Evolutionary conservation across 2,797 vertebrate species (phyloP), one percentile per base, ranked within the genome.

Genomic region (Glossophaga mutica): DNA sequence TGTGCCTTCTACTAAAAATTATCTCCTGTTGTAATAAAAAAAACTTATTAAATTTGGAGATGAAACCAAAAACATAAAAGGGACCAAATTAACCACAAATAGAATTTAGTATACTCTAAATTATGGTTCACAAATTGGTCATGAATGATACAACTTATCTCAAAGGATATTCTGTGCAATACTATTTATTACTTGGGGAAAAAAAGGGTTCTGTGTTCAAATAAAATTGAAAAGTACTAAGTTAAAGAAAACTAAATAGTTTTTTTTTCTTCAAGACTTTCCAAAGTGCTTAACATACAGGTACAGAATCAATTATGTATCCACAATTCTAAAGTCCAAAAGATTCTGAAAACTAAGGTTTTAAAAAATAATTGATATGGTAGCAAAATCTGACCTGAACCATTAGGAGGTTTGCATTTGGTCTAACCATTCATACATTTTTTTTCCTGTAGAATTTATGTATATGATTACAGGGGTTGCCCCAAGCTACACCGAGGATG

Each of bases 1-100:
- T 97, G 57, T 24, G 32, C 1, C 34, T 90, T 94, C 70, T 90
- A 90, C 32, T 93, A 95, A 93, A 90, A 96, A 84, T 52, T 32
- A 93, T 48, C 32, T 87, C 14, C 46, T n/a, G 52, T 26, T 21
- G 71, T 12, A 77, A 26, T 71, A 84, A 50, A 57, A 50, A 57
- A 19, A 50, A 16, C 24, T 78, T 90, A 94, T 8, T 79, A 89
- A 95, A 89, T 73, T 55, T 39, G 34, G 46, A 87, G 73, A 94
- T 71, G 46, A 10, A 32, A 93, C 29, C n/a, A n/a, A n/a, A n/a
- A n/a, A 94, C 19, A 87, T 81, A 94, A 79, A 79, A 83, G 39
- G 44, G 21, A 71, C 29, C 57, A 87, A 32, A 87, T 57, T 34
- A 87, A 79, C 39, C 21, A 89, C 18, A 94, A 26, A 9, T 7